Percentiles rank a stretch among this genome's conserved stretches.
Conservation (phyloP, 2,888 invertebrate species). For the Parapristionchus giblindavisi region DNA sequence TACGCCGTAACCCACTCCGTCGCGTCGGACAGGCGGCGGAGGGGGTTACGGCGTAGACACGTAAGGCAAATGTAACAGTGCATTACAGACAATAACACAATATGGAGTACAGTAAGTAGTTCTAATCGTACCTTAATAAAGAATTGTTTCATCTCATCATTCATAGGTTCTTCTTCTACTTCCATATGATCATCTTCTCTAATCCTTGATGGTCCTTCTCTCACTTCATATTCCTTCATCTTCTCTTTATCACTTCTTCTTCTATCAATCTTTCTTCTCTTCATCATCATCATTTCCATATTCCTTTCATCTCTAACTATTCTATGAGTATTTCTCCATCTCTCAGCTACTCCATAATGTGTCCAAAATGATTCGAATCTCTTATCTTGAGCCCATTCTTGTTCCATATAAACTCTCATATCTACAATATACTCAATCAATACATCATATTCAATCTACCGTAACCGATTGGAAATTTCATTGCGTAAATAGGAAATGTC, state of each 20-base stretch:
- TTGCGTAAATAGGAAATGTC: too few relatives aligned
- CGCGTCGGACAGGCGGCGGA: too few relatives aligned
- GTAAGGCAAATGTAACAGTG: too few relatives aligned
- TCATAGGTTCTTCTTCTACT: not conserved
- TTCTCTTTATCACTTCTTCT: not conserved
- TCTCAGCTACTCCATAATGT: conserved; percentile 10
- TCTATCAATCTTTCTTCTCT: not conserved
- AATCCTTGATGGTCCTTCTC: conserved; percentile 13
- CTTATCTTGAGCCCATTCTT: conserved; percentile 19
- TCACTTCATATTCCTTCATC: not conserved
- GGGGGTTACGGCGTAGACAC: too few relatives aligned
- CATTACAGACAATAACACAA: too few relatives aligned
- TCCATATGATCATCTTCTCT: too few relatives aligned
- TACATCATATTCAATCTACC: too few relatives aligned
- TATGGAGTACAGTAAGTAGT: too few relatives aligned
- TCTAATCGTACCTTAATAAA: not conserved
- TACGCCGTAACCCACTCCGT: too few relatives aligned
- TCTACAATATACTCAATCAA: too few relatives aligned
- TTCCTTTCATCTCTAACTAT: not conserved
- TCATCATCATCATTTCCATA: not conserved
- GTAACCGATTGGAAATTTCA: too few relatives aligned
- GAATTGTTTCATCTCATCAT: conserved; percentile 35
- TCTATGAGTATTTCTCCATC: conserved; percentile 8
- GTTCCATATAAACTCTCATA: conserved; percentile 9
- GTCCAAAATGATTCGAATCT: conserved; percentile 32